These are phyloP conservation scores for Pegoplata infirma DNA, from an alignment of 2,888 invertebrate genomes.

Conservation along the genomic window DNA sequence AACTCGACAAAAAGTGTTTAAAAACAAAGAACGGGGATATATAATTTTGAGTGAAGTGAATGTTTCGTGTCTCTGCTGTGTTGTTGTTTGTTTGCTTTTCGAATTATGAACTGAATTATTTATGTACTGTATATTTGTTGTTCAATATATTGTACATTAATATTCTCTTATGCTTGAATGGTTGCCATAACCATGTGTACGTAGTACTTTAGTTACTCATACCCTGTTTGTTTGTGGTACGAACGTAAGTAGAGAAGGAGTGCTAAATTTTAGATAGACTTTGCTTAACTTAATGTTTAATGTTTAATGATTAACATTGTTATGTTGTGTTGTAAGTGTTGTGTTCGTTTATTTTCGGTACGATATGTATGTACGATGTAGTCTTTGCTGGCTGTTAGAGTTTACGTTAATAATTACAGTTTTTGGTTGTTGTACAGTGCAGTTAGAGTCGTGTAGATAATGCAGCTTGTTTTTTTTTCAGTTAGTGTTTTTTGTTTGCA, in stretches of 20 bases:
- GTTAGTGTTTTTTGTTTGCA: constrained; percentile 38
- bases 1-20: constrained; percentile 6
- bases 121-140: constrained; percentile 24
- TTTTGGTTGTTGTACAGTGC: constrained; percentile 28
- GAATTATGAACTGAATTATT: constrained; percentile 56
- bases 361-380: constrained; percentile 6
- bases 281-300: constrained; percentile 33
- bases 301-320: constrained; percentile 48
- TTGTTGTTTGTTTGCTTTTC: constrained; percentile 26
- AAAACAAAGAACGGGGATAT: neutral
- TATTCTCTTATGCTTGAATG: constrained; percentile 40
- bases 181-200: constrained; percentile 24
- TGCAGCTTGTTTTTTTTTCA: constrained; percentile 37
- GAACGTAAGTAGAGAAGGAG: neutral
- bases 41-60: neutral
- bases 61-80: neutral
- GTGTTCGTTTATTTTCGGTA: neutral
- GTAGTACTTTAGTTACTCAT: too few species aligned
- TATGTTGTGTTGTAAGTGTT: constrained; percentile 1
- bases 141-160: constrained; percentile 20
- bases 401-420: constrained; percentile 48
- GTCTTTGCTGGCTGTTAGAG: constrained; percentile 7
- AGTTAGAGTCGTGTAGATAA: constrained; percentile 38
- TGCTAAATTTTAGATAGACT: constrained; percentile 20
- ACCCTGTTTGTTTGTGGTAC: too few species aligned